These are phyloP conservation scores for Gymnobelideus leadbeateri DNA, from an alignment of 2,113 vertebrate species.

Conservation along the genomic window DNA sequence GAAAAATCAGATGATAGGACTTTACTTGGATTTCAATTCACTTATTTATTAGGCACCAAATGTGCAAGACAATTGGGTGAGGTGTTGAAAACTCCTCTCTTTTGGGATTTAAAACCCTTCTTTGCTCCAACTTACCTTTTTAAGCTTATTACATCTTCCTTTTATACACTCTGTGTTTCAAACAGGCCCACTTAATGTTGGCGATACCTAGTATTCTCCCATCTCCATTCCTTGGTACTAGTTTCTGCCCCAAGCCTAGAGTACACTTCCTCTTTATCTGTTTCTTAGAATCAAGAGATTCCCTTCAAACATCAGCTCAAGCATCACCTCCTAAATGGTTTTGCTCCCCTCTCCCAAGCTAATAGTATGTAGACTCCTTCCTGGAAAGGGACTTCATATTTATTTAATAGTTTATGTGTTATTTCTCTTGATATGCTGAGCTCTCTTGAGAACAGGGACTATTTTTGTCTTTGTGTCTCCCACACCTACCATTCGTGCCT, in stretches of 20 bases:
- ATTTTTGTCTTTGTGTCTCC: not conserved
- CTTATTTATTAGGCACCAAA: conserved; percentile 49
- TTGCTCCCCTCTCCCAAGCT: not conserved
- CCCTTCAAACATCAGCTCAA: not conserved
- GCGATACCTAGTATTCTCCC: not conserved
- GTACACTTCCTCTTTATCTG: not conserved
- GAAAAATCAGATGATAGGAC: conserved; percentile 22
- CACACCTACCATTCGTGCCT: not conserved
- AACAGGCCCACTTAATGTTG: not conserved
- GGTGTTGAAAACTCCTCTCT: not conserved
- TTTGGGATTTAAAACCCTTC: not conserved
- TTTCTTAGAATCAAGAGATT: not conserved
- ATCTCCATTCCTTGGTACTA: not conserved
- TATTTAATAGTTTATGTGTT: not conserved
- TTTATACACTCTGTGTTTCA: not conserved
- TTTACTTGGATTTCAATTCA: conserved; percentile 23
- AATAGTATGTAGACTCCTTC: not conserved
- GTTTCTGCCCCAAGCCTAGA: not conserved
- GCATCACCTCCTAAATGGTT: not conserved
- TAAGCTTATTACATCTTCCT: not conserved
- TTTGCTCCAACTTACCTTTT: not conserved
- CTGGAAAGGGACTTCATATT: not conserved
- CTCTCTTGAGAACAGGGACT: too few relatives aligned
- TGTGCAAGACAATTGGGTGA: not conserved
- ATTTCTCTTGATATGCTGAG: not conserved